These are phyloP conservation scores for Lordiphosa clarofinis DNA, from an alignment of 1,140 invertebrate genomes.

Conservation along the genomic window DNA sequence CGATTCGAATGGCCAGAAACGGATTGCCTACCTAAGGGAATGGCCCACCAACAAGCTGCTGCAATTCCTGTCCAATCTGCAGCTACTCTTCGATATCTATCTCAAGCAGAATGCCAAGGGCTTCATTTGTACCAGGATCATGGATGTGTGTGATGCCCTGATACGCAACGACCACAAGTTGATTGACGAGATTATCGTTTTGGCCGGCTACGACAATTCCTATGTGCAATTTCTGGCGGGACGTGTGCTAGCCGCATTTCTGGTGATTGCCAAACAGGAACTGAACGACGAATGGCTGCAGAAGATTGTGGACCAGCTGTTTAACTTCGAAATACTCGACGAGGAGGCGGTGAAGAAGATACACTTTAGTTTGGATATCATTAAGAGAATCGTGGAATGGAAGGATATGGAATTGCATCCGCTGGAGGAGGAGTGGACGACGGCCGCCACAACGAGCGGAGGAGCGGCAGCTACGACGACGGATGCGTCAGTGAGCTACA, in stretches of 20 bases:
- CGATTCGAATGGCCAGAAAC: constrained; percentile 80
- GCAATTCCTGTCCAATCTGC: constrained; percentile 89
- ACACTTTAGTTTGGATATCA: constrained; percentile 90
- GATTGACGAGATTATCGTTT: constrained; percentile 89
- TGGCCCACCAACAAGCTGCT: constrained; percentile 87
- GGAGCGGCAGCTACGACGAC: constrained; percentile 24
- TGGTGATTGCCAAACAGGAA: constrained; percentile 90
- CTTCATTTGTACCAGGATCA: constrained; percentile 88
- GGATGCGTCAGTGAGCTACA: constrained; percentile 57
- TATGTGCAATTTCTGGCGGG: constrained; percentile 90
- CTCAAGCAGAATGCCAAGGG: constrained; percentile 90
- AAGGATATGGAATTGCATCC: constrained; percentile 91
- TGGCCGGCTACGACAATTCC: constrained; percentile 88
- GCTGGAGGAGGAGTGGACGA: constrained; percentile 83
- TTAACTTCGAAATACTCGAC: constrained; percentile 82
- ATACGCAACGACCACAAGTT: constrained; percentile 89
- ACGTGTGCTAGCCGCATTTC: constrained; percentile 89
- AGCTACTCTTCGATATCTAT: constrained; percentile 90
- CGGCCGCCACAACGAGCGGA: constrained; percentile 5
- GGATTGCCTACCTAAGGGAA: constrained; percentile 82
- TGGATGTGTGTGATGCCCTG: constrained; percentile 88
- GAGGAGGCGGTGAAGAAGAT: constrained; percentile 84
- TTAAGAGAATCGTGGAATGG: constrained; percentile 92
- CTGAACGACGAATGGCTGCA: constrained; percentile 89
- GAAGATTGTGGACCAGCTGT: constrained; percentile 85